Conservation (phyloP, 2,113 vertebrate genomes). For the Caranx melampygus region DNA sequence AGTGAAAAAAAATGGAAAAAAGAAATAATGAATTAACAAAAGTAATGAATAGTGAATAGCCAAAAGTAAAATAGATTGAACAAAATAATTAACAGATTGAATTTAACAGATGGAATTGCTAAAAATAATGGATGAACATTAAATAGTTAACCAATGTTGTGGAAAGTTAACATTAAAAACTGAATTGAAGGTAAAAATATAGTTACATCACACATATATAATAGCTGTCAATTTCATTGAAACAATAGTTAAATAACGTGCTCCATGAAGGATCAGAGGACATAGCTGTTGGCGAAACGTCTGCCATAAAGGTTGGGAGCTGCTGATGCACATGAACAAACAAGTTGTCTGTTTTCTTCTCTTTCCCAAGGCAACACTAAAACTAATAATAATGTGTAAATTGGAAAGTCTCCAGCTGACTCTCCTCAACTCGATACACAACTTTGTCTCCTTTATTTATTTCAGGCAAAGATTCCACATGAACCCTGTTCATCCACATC, state of each 20-base stretch:
- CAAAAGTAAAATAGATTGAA: too few relatives aligned
- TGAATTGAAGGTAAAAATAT: too few relatives aligned
- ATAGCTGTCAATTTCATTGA: too few relatives aligned
- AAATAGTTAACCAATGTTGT: too few relatives aligned
- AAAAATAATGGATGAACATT: neutral
- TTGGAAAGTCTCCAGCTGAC: neutral
- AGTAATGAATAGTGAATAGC: too few relatives aligned
- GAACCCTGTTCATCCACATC: slow-evolving; percentile 38
- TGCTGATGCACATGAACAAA: neutral
- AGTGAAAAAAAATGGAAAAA: too few relatives aligned
- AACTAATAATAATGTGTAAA: slow-evolving; percentile 3
- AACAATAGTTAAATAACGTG: neutral
- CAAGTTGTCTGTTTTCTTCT: slow-evolving; percentile 20
- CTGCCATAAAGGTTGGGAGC: neutral
- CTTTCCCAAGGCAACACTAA: neutral
- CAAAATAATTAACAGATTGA: neutral
- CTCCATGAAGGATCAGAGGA: neutral
- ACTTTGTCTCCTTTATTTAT: neutral
- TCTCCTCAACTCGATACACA: neutral
- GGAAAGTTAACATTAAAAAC: too few relatives aligned
- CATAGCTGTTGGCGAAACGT: neutral
- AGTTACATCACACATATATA: too few relatives aligned
- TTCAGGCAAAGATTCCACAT: slow-evolving; percentile 14
- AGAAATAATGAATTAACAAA: too few relatives aligned
- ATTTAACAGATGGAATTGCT: too few relatives aligned